Percentiles rank a stretch among this genome's conserved stretches.
Evolutionary conservation across 2,888 invertebrate genomes (phyloP).

Genomic region (Hypolimnas misippus): DNA sequence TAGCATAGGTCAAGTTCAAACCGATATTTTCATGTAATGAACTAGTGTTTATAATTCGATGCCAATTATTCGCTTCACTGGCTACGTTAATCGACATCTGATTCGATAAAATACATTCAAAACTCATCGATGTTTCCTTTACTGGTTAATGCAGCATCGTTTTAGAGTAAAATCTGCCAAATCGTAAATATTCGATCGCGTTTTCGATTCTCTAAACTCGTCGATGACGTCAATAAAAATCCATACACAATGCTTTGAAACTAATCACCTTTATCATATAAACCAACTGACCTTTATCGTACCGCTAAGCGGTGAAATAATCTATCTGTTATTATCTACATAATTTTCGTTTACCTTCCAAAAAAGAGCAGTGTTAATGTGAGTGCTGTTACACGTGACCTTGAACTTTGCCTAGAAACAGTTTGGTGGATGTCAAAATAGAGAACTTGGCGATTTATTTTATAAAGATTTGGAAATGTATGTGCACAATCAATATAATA

Average conservation of each 20-base stretch:
- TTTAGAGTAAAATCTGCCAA: background rate
- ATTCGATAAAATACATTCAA: background rate
- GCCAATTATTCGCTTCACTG: slow-evolving; percentile 17
- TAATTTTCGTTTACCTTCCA: no score
- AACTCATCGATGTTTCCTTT: slow-evolving; percentile 9
- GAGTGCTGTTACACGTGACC: no score
- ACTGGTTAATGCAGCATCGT: background rate
- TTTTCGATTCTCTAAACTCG: background rate
- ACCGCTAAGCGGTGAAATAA: no score
- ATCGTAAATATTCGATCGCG: background rate
- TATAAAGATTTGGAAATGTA: no score
- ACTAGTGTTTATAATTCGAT: background rate
- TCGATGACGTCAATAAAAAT: background rate
- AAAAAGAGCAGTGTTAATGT: no score
- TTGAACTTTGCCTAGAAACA: no score
- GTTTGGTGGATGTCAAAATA: no score
- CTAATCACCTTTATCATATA: no score
- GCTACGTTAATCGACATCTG: slow-evolving; percentile 10
- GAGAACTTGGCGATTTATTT: no score
- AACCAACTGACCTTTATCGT: background rate
- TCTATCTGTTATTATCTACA: no score
- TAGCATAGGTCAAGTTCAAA: slow-evolving; percentile 28
- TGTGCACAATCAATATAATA: no score
- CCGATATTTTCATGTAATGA: slow-evolving; percentile 10
- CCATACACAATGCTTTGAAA: no score